Evolutionary conservation across 2,797 vertebrate species (phyloP).

Genomic region (Triplophysa yarkandensis): DNA sequence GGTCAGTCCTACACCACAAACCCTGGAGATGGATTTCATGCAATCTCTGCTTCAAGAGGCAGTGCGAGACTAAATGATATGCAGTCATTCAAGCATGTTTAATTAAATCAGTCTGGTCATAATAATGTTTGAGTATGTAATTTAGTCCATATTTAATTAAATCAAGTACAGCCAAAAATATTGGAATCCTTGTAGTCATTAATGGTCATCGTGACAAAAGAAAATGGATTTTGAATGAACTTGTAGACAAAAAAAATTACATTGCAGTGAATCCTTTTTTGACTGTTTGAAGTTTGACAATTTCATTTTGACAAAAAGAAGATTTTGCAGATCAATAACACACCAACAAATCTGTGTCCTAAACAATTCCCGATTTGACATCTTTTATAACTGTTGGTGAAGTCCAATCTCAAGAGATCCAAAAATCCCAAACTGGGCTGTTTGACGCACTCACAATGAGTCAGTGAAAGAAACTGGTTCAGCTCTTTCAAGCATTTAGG

Average conservation of each 20-base stretch:
- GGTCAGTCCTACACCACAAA: slow-evolving; percentile 83
- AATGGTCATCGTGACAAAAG: not conserved
- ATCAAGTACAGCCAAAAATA: not conserved
- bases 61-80: not conserved
- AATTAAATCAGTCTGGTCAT: not conserved
- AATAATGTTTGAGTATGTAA: slow-evolving; percentile 1
- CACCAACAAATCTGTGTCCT: too few species aligned
- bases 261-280: not conserved
- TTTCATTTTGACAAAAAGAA: not conserved
- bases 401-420: not conserved
- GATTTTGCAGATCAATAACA: not conserved
- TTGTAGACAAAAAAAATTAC: not conserved
- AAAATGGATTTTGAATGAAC: not conserved
- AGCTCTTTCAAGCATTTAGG: slow-evolving; percentile 68
- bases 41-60: not conserved
- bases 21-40: not conserved
- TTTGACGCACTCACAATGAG: slow-evolving; percentile 66
- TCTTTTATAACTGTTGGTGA: not conserved
- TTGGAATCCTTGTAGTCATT: not conserved
- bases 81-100: not conserved
- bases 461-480: slow-evolving; percentile 62
- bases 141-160: not conserved
- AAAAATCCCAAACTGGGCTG: slow-evolving; percentile 63
- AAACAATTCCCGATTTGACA: too few species aligned
- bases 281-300: not conserved